Evolutionary conservation across 1,140 invertebrate species (phyloP), one percentile per base, ranked within the genome.

Genomic region (Acromyrmex charruanus): DNA sequence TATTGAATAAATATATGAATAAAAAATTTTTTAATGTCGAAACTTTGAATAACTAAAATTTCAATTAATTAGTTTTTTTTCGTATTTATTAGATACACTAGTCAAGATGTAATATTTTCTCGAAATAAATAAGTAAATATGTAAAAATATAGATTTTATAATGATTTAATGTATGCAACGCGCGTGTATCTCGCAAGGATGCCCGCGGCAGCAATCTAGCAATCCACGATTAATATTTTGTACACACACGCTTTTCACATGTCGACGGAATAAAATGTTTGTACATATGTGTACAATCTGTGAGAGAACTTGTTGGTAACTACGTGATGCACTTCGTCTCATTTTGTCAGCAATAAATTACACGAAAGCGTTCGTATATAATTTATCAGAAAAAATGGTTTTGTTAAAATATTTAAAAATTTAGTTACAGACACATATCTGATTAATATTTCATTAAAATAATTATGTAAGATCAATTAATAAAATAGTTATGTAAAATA

Each of bases 191-290:
- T 65, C 59, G 72, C 44, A 59, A 59, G 18, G 25, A 72, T 82
- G 44, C 16, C 5, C n/a, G 59, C 28, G 71, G 21, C 72, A 12
- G 3, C 53, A 44, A 74, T 74, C 25, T 84, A 31, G 35, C 53
- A 44, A 65, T 61, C 7, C 44, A 58, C 71, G 44, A 85, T 85
- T 85, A 63, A 85, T 85, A 85, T 85, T 85, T 65, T 44, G 21
- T 59, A 59, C 49, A 21, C 49, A 21, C 68, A 31, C 28, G 35
- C 21, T 49, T 21, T 59, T 35, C 35, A 65, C 59, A 44, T 49
- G 58, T 44, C 31, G 28, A 28, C 25, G 21, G 82, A 72, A 82
- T 74, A n/a, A 82, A 59, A 25, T n/a, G 53, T 74, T 82, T 66
- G 53, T n/a, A 25, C 31, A 28, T 44, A 55, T 65, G 44, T 79